Conservation (phyloP, 2,888 invertebrate genomes). For the Pristionchus arcanus region DNA sequence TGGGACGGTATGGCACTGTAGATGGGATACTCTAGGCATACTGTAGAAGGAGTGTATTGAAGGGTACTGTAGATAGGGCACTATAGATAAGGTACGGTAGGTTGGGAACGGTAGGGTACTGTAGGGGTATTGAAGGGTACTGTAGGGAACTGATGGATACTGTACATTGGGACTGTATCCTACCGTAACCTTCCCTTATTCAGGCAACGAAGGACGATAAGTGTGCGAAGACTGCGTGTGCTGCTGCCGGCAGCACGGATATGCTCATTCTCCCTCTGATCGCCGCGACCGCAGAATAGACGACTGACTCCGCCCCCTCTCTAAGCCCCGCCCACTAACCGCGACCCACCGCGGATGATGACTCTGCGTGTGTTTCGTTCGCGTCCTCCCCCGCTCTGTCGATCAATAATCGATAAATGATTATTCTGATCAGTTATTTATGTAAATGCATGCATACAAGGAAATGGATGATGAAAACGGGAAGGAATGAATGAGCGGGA, state of each 20-base stretch:
- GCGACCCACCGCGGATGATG: background rate
- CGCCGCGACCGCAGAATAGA: slow-evolving; percentile 25
- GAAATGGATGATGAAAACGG: too few species aligned
- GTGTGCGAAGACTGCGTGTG: slow-evolving; percentile 2
- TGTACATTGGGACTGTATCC: background rate
- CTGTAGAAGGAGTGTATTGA: too few species aligned
- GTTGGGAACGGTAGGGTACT: background rate
- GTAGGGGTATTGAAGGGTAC: too few species aligned
- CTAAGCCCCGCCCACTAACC: background rate
- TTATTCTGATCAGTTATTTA: slow-evolving; percentile 36
- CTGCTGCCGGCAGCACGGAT: background rate
- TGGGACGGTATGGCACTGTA: background rate
- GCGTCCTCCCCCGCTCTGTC: slow-evolving; percentile 44
- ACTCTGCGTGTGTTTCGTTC: background rate
- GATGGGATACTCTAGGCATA: too few species aligned
- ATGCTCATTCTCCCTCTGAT: slow-evolving; percentile 38
- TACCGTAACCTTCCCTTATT: background rate
- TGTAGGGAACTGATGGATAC: too few species aligned
- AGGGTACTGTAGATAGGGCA: background rate
- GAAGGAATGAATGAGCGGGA: too few species aligned
- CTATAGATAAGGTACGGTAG: too few species aligned
- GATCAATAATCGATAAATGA: slow-evolving; percentile 51
- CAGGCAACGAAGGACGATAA: slow-evolving; percentile 39
- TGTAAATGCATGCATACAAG: too few species aligned
- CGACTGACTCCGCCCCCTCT: background rate